Conservation (phyloP, 2,888 invertebrate species). For the Parnassius mnemosyne region DNA sequence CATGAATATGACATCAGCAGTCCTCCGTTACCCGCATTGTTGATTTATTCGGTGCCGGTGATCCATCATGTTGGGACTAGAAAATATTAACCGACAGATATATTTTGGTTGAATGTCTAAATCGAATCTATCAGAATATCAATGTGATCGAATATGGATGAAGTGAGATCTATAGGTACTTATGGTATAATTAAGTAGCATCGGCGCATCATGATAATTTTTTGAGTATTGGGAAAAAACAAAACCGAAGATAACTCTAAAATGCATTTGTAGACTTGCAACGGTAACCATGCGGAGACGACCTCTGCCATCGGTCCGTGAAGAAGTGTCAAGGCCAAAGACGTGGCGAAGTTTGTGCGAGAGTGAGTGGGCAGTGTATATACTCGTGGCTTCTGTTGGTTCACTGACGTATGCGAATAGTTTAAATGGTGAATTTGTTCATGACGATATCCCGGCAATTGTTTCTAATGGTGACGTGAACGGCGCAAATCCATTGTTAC, state of each 20-base stretch:
- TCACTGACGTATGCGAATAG: slow-evolving; percentile 87
- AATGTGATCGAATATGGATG: not conserved
- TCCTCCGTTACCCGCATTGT: slow-evolving; percentile 53
- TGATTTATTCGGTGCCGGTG: slow-evolving; percentile 63
- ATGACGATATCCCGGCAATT: slow-evolving; percentile 93
- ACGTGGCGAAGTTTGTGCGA: slow-evolving; percentile 58
- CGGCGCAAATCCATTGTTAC: slow-evolving; percentile 82
- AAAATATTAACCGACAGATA: not conserved
- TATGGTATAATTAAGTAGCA: too few relatives aligned
- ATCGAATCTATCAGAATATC: not conserved
- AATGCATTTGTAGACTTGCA: not conserved
- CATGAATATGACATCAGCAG: slow-evolving; percentile 76
- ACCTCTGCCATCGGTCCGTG: slow-evolving; percentile 66
- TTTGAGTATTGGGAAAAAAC: not conserved
- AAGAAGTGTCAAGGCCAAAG: slow-evolving; percentile 61
- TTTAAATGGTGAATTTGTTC: slow-evolving; percentile 90
- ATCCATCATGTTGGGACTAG: slow-evolving; percentile 57
- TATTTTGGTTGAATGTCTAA: not conserved
- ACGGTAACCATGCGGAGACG: slow-evolving; percentile 69
- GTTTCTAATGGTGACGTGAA: slow-evolving; percentile 90
- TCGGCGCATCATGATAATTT: too few relatives aligned
- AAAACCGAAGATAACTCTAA: not conserved
- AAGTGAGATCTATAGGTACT: too few relatives aligned
- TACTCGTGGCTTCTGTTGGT: slow-evolving; percentile 83
- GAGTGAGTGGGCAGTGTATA: slow-evolving; percentile 82